Conservation (phyloP, 2,888 invertebrate genomes). For the Cylindroiulus punctatus region DNA sequence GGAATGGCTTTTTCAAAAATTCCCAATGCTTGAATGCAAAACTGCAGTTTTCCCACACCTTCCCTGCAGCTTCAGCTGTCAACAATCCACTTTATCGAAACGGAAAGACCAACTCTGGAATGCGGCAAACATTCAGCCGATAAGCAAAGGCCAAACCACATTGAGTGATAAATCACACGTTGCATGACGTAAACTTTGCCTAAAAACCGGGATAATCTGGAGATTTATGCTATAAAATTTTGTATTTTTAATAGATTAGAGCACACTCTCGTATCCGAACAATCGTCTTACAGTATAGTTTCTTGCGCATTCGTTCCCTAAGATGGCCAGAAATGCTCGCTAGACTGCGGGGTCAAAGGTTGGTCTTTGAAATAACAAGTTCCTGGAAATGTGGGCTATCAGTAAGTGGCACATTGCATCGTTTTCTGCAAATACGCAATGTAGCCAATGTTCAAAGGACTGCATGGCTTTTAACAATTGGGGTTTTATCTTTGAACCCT, state of each 20-base stretch:
- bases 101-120: not conserved
- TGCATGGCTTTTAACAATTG: too few relatives aligned
- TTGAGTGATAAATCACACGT: not conserved
- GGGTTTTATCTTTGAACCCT: too few relatives aligned
- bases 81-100: not conserved
- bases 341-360: too few relatives aligned
- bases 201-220: not conserved
- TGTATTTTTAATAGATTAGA: too few relatives aligned
- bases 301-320: too few relatives aligned
- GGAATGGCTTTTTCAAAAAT: not conserved
- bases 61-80: too few relatives aligned
- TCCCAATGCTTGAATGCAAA: not conserved
- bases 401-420: not conserved
- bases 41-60: not conserved
- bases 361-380: not conserved
- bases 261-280: too few relatives aligned
- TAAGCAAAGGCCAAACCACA: not conserved
- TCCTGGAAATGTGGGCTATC: not conserved
- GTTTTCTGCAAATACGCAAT: too few relatives aligned
- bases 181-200: not conserved
- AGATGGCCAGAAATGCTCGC: too few relatives aligned
- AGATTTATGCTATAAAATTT: too few relatives aligned
- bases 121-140: not conserved
- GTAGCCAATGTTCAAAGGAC: too few relatives aligned
- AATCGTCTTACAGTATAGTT: too few relatives aligned